These are phyloP conservation scores for Strigamia maritima DNA, from an alignment of 2,888 invertebrate species.

Conservation along the genomic window DNA sequence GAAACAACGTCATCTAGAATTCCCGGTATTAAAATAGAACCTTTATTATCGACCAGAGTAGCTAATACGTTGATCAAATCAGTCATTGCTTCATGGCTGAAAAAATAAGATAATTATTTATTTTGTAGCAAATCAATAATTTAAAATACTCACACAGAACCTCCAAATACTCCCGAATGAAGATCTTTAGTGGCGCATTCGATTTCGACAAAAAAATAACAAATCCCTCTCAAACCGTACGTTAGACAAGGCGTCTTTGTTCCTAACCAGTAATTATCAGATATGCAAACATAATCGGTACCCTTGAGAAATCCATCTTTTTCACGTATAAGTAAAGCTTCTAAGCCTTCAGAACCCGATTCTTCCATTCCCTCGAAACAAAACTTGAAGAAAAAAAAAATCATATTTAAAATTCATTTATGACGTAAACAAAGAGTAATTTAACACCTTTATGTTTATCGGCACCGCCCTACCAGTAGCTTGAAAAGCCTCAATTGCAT, in stretches of 20 bases:
- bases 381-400: slow-evolving; percentile 59
- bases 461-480: slow-evolving; percentile 64
- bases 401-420: background rate
- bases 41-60: slow-evolving; percentile 78
- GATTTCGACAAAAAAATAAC: slow-evolving; percentile 84
- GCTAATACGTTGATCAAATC: slow-evolving; percentile 84
- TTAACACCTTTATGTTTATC: slow-evolving; percentile 60
- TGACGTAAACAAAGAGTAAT: slow-evolving; percentile 11
- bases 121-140: background rate
- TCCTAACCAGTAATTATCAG: slow-evolving; percentile 98
- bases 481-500: slow-evolving; percentile 85
- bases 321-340: slow-evolving; percentile 69
- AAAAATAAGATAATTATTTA: slow-evolving; percentile 45
- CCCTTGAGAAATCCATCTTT: slow-evolving; percentile 72
- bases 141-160: slow-evolving; percentile 68
- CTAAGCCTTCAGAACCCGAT: slow-evolving; percentile 92
- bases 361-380: slow-evolving; percentile 99
- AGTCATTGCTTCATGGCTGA: slow-evolving; percentile 78
- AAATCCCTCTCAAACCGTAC: slow-evolving; percentile 88
- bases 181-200: slow-evolving; percentile 87
- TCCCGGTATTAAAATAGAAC: slow-evolving; percentile 77
- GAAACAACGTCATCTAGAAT: slow-evolving; percentile 79
- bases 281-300: slow-evolving; percentile 90
- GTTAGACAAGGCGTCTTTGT: slow-evolving; percentile 95
- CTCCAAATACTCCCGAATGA: slow-evolving; percentile 94